Evolutionary conservation across 2,113 vertebrate species (phyloP).

Genomic region (Martes martes): DNA sequence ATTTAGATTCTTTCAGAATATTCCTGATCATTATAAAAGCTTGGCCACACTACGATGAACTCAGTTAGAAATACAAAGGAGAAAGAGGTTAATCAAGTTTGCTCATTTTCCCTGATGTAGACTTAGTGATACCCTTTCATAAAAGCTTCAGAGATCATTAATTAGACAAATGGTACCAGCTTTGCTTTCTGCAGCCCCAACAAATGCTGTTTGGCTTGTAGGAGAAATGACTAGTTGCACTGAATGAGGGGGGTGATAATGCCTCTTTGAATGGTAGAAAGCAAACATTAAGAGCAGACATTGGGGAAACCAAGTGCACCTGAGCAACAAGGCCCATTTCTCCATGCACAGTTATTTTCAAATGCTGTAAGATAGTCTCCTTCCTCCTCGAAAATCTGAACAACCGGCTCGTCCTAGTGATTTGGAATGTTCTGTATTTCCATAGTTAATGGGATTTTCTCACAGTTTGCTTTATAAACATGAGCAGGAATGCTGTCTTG

Average conservation of each 20-base stretch:
- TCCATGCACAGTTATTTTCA: background rate
- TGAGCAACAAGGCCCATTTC: background rate
- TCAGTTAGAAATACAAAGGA: background rate
- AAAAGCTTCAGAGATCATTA: conserved; percentile 33
- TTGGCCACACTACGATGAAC: background rate
- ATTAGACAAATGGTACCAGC: conserved; percentile 50
- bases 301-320: background rate
- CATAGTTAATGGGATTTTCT: background rate
- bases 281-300: conserved; percentile 68
- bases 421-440: background rate
- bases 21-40: background rate
- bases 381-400: background rate
- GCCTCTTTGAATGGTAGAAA: conserved; percentile 72
- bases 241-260: conserved; percentile 54
- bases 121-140: conserved; percentile 35
- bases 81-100: background rate
- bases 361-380: background rate
- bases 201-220: conserved; percentile 66
- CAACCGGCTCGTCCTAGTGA: background rate
- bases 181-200: conserved; percentile 65
- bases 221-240: conserved; percentile 42
- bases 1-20: background rate
- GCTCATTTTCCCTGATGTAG: background rate
- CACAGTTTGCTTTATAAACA: background rate
- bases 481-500: background rate